phyloP scores from a whole-genome alignment of 2,797 vertebrate genomes.

The Arremon brunneinucha region DNA sequence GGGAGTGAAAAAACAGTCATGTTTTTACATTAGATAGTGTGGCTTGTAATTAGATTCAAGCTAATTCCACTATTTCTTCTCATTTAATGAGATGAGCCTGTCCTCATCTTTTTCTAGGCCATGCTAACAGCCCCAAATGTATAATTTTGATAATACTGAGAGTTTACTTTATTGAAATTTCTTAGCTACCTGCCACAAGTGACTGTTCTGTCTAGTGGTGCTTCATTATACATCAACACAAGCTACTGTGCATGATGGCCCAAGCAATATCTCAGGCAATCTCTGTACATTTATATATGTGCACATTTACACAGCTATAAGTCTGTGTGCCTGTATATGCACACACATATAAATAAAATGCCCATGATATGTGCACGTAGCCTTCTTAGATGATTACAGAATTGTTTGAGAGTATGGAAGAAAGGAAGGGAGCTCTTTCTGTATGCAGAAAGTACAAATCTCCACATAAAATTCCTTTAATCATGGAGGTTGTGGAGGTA shows the following conservation, averaged over 20 bases:
- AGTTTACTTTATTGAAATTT: conserved; percentile 99
- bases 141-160: conserved; percentile 97
- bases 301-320: neutral
- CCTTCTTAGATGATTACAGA: neutral
- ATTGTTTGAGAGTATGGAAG: neutral
- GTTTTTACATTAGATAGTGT: conserved; percentile 99
- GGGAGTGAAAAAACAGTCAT: conserved; percentile 98
- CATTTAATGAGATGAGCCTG: conserved; percentile 98
- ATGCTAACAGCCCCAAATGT: conserved; percentile 93
- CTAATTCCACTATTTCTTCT: conserved; percentile 99
- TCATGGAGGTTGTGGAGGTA: neutral
- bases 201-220: conserved; percentile 87
- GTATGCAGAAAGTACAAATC: neutral
- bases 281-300: neutral
- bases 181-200: conserved; percentile 93
- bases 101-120: conserved; percentile 92
- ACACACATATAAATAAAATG: neutral
- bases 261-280: neutral
- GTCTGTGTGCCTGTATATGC: neutral
- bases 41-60: conserved; percentile 99
- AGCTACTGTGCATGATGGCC: conserved; percentile 36
- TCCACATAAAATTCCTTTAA: neutral
- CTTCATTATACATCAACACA: conserved; percentile 81
- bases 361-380: neutral
- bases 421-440: neutral